Conservation (phyloP, 2,113 vertebrate species). For the Mungos mungo region DNA sequence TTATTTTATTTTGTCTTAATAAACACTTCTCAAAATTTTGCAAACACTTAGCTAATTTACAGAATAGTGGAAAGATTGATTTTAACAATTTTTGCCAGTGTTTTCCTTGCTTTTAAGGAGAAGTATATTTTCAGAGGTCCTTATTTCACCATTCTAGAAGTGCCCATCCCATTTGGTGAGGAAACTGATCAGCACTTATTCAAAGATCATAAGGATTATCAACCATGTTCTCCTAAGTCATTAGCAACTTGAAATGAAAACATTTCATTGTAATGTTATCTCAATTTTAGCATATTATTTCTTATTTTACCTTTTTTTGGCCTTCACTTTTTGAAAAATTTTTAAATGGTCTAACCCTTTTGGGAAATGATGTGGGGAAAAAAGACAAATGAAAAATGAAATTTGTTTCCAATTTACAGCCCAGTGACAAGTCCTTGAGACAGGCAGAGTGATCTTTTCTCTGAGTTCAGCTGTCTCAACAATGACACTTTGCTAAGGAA, state of each 20-base stretch:
- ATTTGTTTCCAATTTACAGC: too few relatives aligned
- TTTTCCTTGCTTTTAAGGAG: background rate
- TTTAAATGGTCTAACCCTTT: background rate
- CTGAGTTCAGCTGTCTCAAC: too few relatives aligned
- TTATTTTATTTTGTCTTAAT: background rate
- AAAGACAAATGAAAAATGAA: too few relatives aligned
- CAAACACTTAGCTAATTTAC: background rate
- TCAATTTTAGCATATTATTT: background rate
- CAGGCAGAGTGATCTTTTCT: too few relatives aligned
- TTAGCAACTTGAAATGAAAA: background rate
- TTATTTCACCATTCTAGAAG: background rate
- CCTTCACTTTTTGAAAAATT: background rate
- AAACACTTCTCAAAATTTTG: background rate
- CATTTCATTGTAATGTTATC: background rate
- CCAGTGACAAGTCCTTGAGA: too few relatives aligned
- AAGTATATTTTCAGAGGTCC: background rate
- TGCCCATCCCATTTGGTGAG: background rate
- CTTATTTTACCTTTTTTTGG: background rate
- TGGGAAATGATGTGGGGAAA: too few relatives aligned
- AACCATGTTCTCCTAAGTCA: background rate
- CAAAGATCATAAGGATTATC: background rate
- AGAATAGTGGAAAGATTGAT: background rate
- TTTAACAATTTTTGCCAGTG: background rate
- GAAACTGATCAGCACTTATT: background rate
- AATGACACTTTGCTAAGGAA: too few relatives aligned